A percentile compares a stretch with the other conserved stretches of the same genome.
Conservation (phyloP, 2,888 invertebrate species). For the Agrotis ipsilon region DNA sequence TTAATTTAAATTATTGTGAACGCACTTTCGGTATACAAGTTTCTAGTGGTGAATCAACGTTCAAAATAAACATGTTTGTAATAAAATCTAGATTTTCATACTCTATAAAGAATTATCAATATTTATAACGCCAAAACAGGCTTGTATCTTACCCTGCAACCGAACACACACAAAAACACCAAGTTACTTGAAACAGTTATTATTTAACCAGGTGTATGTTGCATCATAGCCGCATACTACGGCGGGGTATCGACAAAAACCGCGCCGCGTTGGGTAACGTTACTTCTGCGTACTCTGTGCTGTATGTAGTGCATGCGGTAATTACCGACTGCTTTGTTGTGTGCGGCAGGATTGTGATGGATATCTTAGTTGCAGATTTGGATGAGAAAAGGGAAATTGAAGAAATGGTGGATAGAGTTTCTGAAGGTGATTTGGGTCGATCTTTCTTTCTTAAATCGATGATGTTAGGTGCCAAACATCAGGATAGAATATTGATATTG, state of each 20-base stretch:
- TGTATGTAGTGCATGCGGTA: conserved; percentile 49
- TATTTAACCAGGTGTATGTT: conserved; percentile 59
- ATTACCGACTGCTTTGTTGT: conserved; percentile 43
- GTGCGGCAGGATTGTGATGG: conserved; percentile 17
- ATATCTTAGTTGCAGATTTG: background rate
- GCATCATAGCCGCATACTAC: conserved; percentile 46
- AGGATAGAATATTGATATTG: too few species aligned
- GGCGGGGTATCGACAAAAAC: conserved; percentile 58
- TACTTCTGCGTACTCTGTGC: conserved; percentile 51
- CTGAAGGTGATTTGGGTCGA: background rate
- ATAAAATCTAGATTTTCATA: background rate
- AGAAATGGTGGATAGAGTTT: background rate
- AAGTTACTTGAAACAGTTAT: conserved; percentile 54
- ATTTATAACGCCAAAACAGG: background rate
- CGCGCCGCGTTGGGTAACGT: conserved; percentile 57
- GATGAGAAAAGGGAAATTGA: too few species aligned
- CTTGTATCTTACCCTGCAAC: conserved; percentile 5
- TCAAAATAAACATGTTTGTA: too few species aligned
- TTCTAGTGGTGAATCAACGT: too few species aligned
- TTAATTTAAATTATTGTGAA: too few species aligned
- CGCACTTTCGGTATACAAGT: too few species aligned
- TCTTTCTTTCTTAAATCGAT: too few species aligned
- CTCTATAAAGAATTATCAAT: background rate
- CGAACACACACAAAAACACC: conserved; percentile 21
- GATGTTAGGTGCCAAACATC: too few species aligned